A percentile compares a stretch with the other conserved stretches of the same genome.
Evolutionary conservation across 1,140 invertebrate genomes (phyloP).

Genomic region (Atta cephalotes): DNA sequence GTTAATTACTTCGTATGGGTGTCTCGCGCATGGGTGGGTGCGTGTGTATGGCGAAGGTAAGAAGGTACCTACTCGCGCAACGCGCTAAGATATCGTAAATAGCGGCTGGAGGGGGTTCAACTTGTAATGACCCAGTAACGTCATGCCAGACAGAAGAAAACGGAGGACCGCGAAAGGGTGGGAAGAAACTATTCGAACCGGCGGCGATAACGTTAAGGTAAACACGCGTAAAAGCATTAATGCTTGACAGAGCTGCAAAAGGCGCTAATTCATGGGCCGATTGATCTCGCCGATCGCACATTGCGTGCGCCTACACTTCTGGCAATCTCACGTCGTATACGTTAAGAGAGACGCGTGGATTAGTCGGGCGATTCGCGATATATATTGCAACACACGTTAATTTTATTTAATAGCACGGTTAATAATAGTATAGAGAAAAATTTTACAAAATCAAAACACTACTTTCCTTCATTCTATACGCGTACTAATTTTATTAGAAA

Average conservation of each 20-base stretch:
- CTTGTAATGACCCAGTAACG: conserved; percentile 35
- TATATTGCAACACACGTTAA: not conserved
- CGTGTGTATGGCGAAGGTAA: not conserved
- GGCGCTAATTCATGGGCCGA: conserved; percentile 45
- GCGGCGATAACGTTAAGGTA: conserved; percentile 77
- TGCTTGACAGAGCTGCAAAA: conserved; percentile 29
- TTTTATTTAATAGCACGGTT: not conserved
- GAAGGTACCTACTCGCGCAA: conserved; percentile 2
- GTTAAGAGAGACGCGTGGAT: not conserved
- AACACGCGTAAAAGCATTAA: conserved; percentile 77
- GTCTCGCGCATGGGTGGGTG: conserved; percentile 11
- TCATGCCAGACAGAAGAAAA: not conserved
- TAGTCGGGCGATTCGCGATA: not conserved
- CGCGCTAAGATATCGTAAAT: conserved; percentile 43
- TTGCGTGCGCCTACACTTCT: not conserved
- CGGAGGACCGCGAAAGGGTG: not conserved
- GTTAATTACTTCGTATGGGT: not conserved
- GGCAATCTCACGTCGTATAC: not conserved
- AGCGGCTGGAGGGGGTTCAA: conserved; percentile 49
- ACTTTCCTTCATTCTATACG: not conserved
- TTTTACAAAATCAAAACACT: not conserved
- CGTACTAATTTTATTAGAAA: conserved; percentile 13
- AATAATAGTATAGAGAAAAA: conserved; percentile 13
- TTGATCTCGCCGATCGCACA: conserved; percentile 57
- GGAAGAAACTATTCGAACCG: conserved; percentile 65